phyloP scores from a whole-genome alignment of 2,113 vertebrate species.

The Centropus bengalensis region DNA sequence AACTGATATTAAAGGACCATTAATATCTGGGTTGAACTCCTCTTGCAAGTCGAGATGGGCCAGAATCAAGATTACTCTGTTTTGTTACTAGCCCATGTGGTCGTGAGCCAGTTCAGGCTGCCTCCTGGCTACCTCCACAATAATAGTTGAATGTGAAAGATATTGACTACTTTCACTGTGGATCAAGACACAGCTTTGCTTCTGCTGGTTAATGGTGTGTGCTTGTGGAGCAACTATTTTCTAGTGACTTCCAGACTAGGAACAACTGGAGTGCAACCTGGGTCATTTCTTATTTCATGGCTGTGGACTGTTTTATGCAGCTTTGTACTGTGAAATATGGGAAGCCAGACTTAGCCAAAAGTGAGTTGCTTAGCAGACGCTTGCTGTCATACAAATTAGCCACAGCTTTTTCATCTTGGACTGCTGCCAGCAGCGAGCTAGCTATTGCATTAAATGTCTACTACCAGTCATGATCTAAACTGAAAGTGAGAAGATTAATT shows the following conservation, averaged over 20 bases:
- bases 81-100: not conserved
- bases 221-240: not conserved
- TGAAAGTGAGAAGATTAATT: slow-evolving; percentile 1
- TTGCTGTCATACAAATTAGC: slow-evolving; percentile 62
- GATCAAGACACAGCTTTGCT: not conserved
- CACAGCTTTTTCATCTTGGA: slow-evolving; percentile 40
- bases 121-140: not conserved
- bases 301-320: not conserved
- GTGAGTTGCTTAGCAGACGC: slow-evolving; percentile 36
- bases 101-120: not conserved
- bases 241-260: not conserved
- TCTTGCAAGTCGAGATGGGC: not conserved
- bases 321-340: slow-evolving; percentile 8
- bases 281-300: not conserved
- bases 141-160: not conserved
- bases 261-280: not conserved
- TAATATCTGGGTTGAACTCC: not conserved
- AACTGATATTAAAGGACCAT: not conserved
- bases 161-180: not conserved
- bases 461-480: slow-evolving; percentile 26
- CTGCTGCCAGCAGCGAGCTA: slow-evolving; percentile 23
- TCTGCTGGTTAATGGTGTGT: not conserved
- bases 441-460: slow-evolving; percentile 37
- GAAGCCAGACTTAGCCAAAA: slow-evolving; percentile 37
- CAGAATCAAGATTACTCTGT: not conserved